phyloP scores from a whole-genome alignment of 37 sponge, comb jelly and placozoan genomes.

The Sycon ciliatum region DNA sequence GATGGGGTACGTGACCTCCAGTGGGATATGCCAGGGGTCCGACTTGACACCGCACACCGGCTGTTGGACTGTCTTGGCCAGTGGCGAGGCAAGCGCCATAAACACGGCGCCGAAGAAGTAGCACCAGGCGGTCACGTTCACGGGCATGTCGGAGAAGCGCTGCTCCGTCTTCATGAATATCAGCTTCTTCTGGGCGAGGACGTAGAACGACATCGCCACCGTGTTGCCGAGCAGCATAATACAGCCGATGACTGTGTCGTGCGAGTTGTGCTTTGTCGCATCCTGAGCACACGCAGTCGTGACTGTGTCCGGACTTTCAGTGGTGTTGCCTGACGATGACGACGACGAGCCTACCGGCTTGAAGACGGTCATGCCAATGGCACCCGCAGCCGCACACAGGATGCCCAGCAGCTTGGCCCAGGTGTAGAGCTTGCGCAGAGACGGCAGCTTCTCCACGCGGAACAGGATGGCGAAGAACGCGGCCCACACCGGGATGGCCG shows the following conservation, averaged over 20 bases:
- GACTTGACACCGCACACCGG: conserved; percentile 23
- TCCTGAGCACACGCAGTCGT: background rate
- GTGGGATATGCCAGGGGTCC: background rate
- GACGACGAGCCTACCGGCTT: background rate
- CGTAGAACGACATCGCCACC: conserved; percentile 33
- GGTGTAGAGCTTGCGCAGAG: background rate
- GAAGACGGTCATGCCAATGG: conserved; percentile 44
- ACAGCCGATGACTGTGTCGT: conserved; percentile 26
- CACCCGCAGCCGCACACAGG: conserved; percentile 49
- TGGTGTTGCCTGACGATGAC: too few species aligned
- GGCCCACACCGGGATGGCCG: conserved; percentile 27
- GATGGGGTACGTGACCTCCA: conserved; percentile 50
- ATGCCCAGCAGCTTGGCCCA: conserved; percentile 55
- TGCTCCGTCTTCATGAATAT: conserved; percentile 38
- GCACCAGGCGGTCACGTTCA: conserved; percentile 53
- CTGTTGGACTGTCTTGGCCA: background rate
- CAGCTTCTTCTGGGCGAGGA: conserved; percentile 55
- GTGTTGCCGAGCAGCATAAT: conserved; percentile 45
- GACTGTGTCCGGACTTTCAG: background rate
- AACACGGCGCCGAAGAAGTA: conserved; percentile 64
- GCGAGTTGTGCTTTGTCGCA: background rate
- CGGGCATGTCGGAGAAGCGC: conserved; percentile 48
- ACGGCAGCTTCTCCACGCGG: background rate
- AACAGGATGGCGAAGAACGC: conserved; percentile 44
- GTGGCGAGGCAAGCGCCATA: conserved; percentile 44